Evolutionary conservation across 2,113 vertebrate genomes (phyloP), one percentile per base, ranked within the genome.

Genomic region (Scortum barcoo): DNA sequence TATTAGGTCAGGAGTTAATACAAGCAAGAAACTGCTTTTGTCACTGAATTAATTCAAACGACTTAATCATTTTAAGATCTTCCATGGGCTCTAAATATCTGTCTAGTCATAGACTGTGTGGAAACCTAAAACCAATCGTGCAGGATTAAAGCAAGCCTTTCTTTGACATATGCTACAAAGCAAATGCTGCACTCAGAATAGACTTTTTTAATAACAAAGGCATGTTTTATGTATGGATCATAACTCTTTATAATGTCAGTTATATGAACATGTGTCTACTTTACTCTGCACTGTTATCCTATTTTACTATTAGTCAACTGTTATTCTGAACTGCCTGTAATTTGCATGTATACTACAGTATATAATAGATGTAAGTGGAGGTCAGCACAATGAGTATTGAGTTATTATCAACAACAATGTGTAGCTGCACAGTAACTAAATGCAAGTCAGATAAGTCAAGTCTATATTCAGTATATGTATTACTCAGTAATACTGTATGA

Each of bases 371-470:
- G 76, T 82, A 81, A 77, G 58, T 81, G 50, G 83, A 94, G 86
- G 79, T 86, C 86, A 83, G 70, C 71, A 88, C 71, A 82, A 86
- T 83, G 75, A 73, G 51, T 84, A 78, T 78, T 79, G 22, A 61
- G 46, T 48, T 72, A 80, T 83, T 89, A 86, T 76, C 44, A 84
- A 75, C 81, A 89, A 85, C 68, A 72, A 48, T 88, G 78, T 84
- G 46, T 85, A 88, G 81, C 91, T 91, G 90, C 86, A 91, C 87
- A 82, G 83, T 82, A 91, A 90, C 72, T 85, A 85, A 92, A 89
- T 79, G 76, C 78, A 88, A 84, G 74, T 88, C 22, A 10, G 46
- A 82, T 81, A 61, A 84, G 79, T 92, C 78, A 79, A 80, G 80
- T 91, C 72, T 87, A 80, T 83, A 80, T 74, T 89, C 74, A 83